These are phyloP conservation scores for Halcyon badia DNA, from an alignment of 2,797 vertebrate genomes.

Conservation along the genomic window DNA sequence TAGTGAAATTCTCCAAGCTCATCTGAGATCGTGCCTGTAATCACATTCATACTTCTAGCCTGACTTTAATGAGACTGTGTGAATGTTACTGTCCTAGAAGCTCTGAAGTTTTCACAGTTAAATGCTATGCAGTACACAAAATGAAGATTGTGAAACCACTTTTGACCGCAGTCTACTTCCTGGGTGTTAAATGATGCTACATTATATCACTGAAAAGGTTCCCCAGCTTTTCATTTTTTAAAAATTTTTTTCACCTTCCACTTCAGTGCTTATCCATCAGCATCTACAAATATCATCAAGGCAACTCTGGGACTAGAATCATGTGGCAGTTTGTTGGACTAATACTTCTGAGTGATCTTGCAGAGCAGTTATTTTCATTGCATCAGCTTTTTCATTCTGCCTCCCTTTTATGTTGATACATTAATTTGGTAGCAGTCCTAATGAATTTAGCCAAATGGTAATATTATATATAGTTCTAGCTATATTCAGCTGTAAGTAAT, in stretches of 20 bases:
- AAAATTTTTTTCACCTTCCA: not conserved
- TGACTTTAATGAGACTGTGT: not conserved
- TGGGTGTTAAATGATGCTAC: not conserved
- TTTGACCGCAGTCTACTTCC: not conserved
- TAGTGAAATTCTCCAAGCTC: slow-evolving; percentile 12
- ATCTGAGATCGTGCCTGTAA: slow-evolving; percentile 7
- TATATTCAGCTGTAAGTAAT: not conserved
- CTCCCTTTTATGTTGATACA: not conserved
- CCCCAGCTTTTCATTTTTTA: not conserved
- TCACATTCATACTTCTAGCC: not conserved
- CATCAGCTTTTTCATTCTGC: not conserved
- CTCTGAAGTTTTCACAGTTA: not conserved
- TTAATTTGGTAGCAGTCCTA: not conserved
- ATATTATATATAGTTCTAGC: not conserved
- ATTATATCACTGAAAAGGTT: not conserved
- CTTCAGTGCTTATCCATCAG: not conserved
- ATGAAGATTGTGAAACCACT: not conserved
- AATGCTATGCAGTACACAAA: rapidly evolving
- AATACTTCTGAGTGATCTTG: not conserved
- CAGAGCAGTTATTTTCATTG: not conserved
- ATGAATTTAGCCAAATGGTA: not conserved
- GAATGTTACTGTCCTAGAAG: not conserved
- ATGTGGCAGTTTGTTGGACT: not conserved
- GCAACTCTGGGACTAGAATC: not conserved
- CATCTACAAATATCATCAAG: not conserved